Conservation (phyloP, 2,888 invertebrate species). For the Bimastos eiseni region DNA sequence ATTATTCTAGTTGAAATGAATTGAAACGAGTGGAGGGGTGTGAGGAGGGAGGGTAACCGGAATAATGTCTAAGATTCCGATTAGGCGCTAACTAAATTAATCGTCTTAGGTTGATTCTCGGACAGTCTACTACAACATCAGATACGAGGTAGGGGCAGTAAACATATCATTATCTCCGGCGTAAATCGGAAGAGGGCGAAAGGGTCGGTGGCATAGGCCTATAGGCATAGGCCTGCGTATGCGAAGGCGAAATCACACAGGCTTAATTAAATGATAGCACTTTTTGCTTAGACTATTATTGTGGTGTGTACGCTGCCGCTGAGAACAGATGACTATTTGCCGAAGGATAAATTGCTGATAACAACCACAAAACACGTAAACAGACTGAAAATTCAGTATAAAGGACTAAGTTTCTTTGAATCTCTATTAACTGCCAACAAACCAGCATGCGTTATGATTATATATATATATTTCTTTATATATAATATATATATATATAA, state of each 20-base stretch:
- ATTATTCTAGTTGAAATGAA: background rate
- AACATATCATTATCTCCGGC: background rate
- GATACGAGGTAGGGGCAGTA: background rate
- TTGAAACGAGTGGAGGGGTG: too few species aligned
- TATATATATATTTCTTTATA: background rate
- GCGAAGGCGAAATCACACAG: background rate
- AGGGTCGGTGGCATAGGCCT: background rate
- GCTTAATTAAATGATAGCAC: background rate
- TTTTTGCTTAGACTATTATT: background rate
- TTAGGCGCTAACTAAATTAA: background rate
- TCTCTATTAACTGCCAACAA: background rate
- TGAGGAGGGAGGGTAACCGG: too few species aligned
- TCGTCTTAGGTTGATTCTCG: background rate
- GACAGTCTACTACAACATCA: background rate
- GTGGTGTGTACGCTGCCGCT: background rate
- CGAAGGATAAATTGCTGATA: background rate
- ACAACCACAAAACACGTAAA: background rate
- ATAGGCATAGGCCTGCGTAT: too few species aligned
- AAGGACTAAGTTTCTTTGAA: too few species aligned
- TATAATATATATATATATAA: background rate
- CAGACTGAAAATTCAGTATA: background rate
- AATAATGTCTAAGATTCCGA: background rate
- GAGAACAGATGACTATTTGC: too few species aligned
- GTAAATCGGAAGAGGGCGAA: background rate
- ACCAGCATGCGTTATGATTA: background rate